These are phyloP conservation scores for Rhabditophanes sp. DNA, from an alignment of 2,888 invertebrate genomes.

Conservation along the genomic window DNA sequence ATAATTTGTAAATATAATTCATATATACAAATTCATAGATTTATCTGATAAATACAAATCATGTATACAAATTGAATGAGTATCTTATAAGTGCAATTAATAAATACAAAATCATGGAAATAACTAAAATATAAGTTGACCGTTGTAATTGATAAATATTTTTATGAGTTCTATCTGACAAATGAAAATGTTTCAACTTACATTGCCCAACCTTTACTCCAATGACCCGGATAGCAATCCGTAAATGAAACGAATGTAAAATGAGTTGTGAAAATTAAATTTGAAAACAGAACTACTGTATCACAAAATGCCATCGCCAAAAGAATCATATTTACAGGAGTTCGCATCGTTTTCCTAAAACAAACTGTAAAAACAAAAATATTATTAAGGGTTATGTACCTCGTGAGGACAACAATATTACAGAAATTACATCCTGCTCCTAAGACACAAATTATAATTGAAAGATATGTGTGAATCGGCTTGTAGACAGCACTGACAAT, in stretches of 20 bases:
- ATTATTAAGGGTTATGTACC: slow-evolving; percentile 14
- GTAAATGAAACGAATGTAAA: slow-evolving; percentile 38
- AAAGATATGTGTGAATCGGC: slow-evolving; percentile 37
- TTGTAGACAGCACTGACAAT: slow-evolving; percentile 25
- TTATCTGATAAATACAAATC: too few relatives aligned
- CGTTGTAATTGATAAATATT: too few relatives aligned
- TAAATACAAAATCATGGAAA: too few relatives aligned
- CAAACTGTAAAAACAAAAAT: slow-evolving; percentile 1
- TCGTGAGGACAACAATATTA: slow-evolving; percentile 39
- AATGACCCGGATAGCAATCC: slow-evolving; percentile 17
- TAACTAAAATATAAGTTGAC: too few relatives aligned
- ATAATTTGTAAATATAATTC: too few relatives aligned
- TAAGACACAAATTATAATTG: slow-evolving; percentile 37
- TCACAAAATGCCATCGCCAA: slow-evolving; percentile 43
- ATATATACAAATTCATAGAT: too few relatives aligned
- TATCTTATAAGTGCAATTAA: too few relatives aligned
- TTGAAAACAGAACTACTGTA: slow-evolving; percentile 39
- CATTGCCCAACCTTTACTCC: slow-evolving; percentile 41
- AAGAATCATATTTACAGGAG: slow-evolving; percentile 41
- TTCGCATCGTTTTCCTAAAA: slow-evolving; percentile 36
- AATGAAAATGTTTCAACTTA: too few relatives aligned
- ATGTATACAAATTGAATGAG: too few relatives aligned
- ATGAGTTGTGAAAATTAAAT: slow-evolving; percentile 41
- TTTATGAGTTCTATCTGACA: too few relatives aligned
- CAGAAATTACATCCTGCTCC: slow-evolving; percentile 40